These are phyloP conservation scores for Amphipyra tragopoginis DNA, from an alignment of 2,888 invertebrate genomes.

Conservation along the genomic window DNA sequence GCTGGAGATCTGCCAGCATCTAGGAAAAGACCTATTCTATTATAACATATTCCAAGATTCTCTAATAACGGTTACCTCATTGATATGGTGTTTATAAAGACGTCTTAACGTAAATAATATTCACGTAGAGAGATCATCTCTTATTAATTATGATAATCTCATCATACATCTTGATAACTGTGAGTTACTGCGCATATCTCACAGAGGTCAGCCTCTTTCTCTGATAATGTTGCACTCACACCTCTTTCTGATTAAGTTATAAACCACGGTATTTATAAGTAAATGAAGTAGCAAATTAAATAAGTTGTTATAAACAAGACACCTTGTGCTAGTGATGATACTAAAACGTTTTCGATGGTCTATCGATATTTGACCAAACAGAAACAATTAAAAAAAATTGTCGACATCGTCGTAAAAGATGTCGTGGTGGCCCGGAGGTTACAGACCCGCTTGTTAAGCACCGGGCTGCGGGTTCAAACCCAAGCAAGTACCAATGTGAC, in stretches of 20 bases:
- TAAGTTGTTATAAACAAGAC: conserved; percentile 27
- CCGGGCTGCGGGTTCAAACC: too few species aligned
- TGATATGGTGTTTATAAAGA: too few species aligned
- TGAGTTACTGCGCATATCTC: conserved; percentile 7
- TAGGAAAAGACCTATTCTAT: too few species aligned
- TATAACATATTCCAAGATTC: too few species aligned
- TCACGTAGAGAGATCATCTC: conserved; percentile 7
- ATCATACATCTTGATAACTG: background rate
- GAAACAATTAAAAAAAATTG: too few species aligned
- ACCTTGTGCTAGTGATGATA: conserved; percentile 3
- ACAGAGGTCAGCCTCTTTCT: conserved; percentile 28
- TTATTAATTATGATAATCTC: conserved; percentile 19
- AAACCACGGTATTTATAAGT: conserved; percentile 34
- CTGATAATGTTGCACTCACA: conserved; percentile 37
- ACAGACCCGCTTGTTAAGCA: too few species aligned
- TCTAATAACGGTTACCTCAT: too few species aligned
- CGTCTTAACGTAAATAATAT: background rate
- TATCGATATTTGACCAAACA: background rate
- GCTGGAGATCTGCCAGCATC: too few species aligned
- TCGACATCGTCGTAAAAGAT: too few species aligned
- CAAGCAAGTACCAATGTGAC: too few species aligned
- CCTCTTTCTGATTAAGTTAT: conserved; percentile 39
- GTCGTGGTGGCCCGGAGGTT: too few species aligned
- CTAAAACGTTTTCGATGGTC: conserved; percentile 22
- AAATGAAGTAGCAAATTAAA: conserved; percentile 44